Conservation (phyloP, 1,140 invertebrate genomes). For the Oedothorax gibbosus region DNA sequence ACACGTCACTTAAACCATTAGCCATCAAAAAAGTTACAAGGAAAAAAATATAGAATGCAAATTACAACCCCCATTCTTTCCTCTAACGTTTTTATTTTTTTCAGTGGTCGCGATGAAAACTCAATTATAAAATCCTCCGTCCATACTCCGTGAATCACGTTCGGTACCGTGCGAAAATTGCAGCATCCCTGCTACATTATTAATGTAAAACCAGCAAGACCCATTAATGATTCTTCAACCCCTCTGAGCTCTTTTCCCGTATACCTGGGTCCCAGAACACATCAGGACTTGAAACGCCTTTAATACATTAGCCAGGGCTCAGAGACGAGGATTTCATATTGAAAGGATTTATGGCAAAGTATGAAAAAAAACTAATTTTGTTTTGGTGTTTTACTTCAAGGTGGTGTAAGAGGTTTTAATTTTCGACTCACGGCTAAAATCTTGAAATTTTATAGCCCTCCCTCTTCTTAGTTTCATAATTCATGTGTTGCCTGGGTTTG, state of each 20-base stretch:
- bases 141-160: constrained; percentile 16
- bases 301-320: constrained; percentile 12
- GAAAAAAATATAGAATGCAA: constrained; percentile 24
- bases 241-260: not conserved
- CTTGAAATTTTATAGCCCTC: not conserved
- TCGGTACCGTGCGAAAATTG: constrained; percentile 22
- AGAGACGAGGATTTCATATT: constrained; percentile 33
- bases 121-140: constrained; percentile 26
- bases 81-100: not conserved
- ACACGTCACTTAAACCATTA: too few relatives aligned
- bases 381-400: not conserved
- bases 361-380: too few relatives aligned
- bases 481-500: constrained; percentile 9
- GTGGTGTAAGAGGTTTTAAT: constrained; percentile 30
- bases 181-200: constrained; percentile 27
- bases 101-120: not conserved
- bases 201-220: constrained; percentile 20
- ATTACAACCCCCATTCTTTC: not conserved
- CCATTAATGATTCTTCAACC: constrained; percentile 7
- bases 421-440: constrained; percentile 28
- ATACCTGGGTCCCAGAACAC: constrained; percentile 11
- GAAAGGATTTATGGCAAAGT: not conserved
- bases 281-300: constrained; percentile 28
- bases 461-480: constrained; percentile 22
- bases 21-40: too few relatives aligned